phyloP scores from a whole-genome alignment of 1,140 invertebrate species.

The Aphaenogaster rudis region DNA sequence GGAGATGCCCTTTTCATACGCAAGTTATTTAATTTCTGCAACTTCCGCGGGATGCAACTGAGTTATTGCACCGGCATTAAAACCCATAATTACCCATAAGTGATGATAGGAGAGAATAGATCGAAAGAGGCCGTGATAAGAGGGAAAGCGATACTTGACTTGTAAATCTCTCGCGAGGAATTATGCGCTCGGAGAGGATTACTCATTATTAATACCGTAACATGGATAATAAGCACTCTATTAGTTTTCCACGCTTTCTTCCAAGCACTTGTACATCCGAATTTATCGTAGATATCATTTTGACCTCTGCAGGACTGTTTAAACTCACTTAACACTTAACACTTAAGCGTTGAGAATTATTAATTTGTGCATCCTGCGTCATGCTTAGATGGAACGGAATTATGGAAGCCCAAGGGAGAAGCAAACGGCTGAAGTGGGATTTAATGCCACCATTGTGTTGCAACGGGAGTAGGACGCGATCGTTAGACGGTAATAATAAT shows the following conservation, averaged over 20 bases:
- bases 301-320: not conserved
- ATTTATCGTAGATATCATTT: not conserved
- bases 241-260: not conserved
- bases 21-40: conserved; percentile 2
- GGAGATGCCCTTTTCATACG: not conserved
- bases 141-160: not conserved
- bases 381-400: not conserved
- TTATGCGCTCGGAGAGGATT: not conserved
- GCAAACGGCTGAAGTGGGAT: conserved; percentile 17
- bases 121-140: not conserved
- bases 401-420: not conserved
- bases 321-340: not conserved
- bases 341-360: conserved; percentile 14
- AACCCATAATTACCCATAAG: not conserved
- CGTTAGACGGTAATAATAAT: conserved; percentile 34
- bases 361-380: not conserved
- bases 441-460: conserved; percentile 10
- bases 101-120: not conserved
- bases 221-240: not conserved
- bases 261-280: not conserved
- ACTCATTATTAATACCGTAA: conserved; percentile 23
- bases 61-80: conserved; percentile 9
- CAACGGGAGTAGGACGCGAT: not conserved
- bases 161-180: conserved; percentile 37
- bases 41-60: not conserved